A percentile compares a stretch with the other conserved stretches of the same genome.
Evolutionary conservation across 2,797 vertebrate genomes (phyloP).

Genomic region (Pterois miles): DNA sequence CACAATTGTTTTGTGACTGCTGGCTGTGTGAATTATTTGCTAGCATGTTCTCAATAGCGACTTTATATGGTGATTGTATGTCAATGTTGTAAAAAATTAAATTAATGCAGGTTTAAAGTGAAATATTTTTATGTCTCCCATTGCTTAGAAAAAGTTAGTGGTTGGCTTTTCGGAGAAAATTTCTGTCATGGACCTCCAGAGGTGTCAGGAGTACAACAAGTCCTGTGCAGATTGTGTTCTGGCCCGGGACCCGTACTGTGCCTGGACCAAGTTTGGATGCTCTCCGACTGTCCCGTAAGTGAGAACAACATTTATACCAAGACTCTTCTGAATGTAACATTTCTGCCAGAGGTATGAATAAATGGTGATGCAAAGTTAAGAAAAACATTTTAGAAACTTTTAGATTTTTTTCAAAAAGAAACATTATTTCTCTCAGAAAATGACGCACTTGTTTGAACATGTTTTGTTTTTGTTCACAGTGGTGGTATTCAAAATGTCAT

Average conservation of each 20-base stretch:
- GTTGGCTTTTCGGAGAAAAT: conserved; percentile 79
- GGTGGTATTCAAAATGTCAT: conserved; percentile 78
- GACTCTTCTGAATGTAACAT: neutral
- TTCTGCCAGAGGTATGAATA: neutral
- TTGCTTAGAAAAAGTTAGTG: conserved; percentile 79
- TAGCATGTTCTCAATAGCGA: neutral
- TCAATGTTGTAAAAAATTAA: neutral
- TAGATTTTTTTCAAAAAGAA: too few relatives aligned
- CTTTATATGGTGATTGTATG: neutral
- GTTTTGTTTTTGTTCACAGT: conserved; percentile 61
- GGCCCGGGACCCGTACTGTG: conserved; percentile 84
- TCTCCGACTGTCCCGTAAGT: conserved; percentile 66
- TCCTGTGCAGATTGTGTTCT: conserved; percentile 82
- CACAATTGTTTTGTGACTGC: neutral
- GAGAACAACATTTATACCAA: neutral
- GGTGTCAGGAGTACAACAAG: conserved; percentile 74
- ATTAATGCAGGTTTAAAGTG: neutral
- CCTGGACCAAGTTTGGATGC: conserved; percentile 79
- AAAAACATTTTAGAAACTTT: too few relatives aligned
- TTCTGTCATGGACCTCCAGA: conserved; percentile 74
- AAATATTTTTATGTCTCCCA: conserved; percentile 5
- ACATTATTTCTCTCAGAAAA: neutral
- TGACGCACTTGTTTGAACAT: neutral
- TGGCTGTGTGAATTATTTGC: neutral
- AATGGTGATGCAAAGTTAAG: neutral